Conservation (phyloP, 2,113 vertebrate species). For the Gavialis gangeticus region DNA sequence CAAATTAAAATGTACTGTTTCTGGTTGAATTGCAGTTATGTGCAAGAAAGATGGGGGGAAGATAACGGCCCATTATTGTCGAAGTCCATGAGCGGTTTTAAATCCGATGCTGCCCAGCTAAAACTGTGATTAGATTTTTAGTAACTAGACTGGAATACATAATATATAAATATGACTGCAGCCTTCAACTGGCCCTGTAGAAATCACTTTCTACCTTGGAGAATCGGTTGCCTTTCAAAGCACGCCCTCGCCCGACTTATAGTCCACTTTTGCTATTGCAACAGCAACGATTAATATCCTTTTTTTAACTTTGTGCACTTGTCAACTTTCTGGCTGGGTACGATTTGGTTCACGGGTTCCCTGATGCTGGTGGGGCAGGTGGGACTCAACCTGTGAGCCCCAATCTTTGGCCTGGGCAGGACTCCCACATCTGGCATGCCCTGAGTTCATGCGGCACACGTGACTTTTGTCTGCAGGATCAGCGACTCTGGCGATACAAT, state of each 20-base stretch:
- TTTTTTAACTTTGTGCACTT: too few relatives aligned
- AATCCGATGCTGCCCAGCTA: background rate
- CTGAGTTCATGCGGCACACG: too few relatives aligned
- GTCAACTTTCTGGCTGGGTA: too few relatives aligned
- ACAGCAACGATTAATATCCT: too few relatives aligned
- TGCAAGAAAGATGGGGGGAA: background rate
- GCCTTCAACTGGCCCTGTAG: background rate
- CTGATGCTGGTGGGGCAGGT: too few relatives aligned
- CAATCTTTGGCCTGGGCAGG: too few relatives aligned
- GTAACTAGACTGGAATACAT: constrained; percentile 19
- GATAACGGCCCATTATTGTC: constrained; percentile 25
- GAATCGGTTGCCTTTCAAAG: background rate
- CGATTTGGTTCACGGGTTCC: too few relatives aligned
- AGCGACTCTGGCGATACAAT: background rate
- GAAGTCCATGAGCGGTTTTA: constrained; percentile 14
- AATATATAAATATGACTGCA: rapidly evolving
- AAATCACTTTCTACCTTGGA: background rate
- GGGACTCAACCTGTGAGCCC: too few relatives aligned
- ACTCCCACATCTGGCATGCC: too few relatives aligned
- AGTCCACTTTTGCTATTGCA: too few relatives aligned
- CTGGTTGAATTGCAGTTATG: background rate
- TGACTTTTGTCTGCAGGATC: background rate
- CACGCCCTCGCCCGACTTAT: too few relatives aligned
- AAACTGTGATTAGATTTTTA: constrained; percentile 28
- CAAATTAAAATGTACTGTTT: background rate